Percentiles rank a stretch among this genome's conserved stretches.
Conservation (phyloP, 1,140 invertebrate species). For the Drosophila tristis region DNA sequence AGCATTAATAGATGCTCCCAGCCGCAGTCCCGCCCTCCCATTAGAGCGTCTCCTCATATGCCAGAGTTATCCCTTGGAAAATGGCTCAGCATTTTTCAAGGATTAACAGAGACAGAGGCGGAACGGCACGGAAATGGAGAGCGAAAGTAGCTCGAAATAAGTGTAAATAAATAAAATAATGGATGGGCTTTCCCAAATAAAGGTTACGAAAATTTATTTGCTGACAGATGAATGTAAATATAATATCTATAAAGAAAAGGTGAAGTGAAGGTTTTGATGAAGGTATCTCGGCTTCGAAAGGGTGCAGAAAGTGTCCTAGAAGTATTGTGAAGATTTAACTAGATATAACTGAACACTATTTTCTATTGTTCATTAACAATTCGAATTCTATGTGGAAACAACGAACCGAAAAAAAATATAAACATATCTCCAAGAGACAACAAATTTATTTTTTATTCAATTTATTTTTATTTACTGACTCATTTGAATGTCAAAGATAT, state of each 20-base stretch:
- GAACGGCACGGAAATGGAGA: background rate
- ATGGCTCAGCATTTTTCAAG: constrained; percentile 31
- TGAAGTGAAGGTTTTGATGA: background rate
- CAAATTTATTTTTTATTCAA: too few relatives aligned
- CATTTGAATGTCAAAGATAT: constrained; percentile 25
- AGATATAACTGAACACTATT: too few relatives aligned
- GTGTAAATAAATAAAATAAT: constrained; percentile 42
- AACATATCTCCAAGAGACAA: too few relatives aligned
- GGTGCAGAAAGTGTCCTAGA: background rate
- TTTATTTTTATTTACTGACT: too few relatives aligned
- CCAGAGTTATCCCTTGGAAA: constrained; percentile 31
- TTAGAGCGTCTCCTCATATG: background rate
- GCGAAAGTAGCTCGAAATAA: constrained; percentile 29
- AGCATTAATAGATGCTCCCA: constrained; percentile 57
- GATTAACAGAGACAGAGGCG: constrained; percentile 21
- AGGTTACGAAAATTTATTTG: constrained; percentile 30
- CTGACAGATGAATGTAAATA: constrained; percentile 4
- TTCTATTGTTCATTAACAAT: too few relatives aligned
- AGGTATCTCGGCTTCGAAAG: background rate
- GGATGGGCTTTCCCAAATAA: constrained; percentile 19
- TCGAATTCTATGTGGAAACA: too few relatives aligned
- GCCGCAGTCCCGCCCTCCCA: background rate
- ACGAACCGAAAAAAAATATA: too few relatives aligned
- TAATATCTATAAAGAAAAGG: constrained; percentile 1
- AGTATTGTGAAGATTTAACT: too few relatives aligned